Conservation (phyloP, 2,113 vertebrate genomes). For the Anser brachyrhynchus region DNA sequence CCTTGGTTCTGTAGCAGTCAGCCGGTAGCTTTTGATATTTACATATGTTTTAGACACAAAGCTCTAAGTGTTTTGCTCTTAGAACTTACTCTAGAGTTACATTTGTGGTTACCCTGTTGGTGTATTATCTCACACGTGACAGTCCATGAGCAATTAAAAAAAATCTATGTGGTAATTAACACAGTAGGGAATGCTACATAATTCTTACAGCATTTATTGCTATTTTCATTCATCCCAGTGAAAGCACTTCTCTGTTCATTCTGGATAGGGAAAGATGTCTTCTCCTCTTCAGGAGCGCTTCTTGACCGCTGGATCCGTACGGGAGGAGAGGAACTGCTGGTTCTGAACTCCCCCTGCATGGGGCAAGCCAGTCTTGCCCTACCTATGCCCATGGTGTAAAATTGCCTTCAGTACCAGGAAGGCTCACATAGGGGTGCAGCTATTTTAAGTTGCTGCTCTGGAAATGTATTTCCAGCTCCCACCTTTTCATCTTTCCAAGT, state of each 20-base stretch:
- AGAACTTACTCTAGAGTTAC: not conserved
- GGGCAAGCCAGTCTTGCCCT: not conserved
- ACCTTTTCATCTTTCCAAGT: not conserved
- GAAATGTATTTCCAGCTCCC: not conserved
- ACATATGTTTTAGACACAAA: not conserved
- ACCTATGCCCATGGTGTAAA: not conserved
- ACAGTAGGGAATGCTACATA: not conserved
- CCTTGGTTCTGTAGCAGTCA: not conserved
- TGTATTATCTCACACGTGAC: not conserved
- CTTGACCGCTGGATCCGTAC: not conserved
- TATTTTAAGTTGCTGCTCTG: not conserved
- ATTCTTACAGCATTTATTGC: not conserved
- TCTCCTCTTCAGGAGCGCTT: not conserved
- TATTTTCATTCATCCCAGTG: not conserved
- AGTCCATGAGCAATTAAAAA: not conserved
- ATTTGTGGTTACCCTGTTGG: not conserved
- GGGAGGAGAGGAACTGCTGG: not conserved
- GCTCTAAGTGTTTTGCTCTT: not conserved
- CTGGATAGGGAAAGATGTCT: not conserved
- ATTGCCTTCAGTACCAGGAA: not conserved
- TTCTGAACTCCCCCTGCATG: not conserved
- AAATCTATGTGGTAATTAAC: rapidly evolving
- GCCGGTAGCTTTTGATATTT: not conserved
- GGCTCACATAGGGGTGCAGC: not conserved
- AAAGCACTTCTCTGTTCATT: not conserved